Percentiles rank a stretch among this genome's conserved stretches.
phyloP scores from a whole-genome alignment of 2,797 vertebrate species.

The Sebastes iracundus region DNA sequence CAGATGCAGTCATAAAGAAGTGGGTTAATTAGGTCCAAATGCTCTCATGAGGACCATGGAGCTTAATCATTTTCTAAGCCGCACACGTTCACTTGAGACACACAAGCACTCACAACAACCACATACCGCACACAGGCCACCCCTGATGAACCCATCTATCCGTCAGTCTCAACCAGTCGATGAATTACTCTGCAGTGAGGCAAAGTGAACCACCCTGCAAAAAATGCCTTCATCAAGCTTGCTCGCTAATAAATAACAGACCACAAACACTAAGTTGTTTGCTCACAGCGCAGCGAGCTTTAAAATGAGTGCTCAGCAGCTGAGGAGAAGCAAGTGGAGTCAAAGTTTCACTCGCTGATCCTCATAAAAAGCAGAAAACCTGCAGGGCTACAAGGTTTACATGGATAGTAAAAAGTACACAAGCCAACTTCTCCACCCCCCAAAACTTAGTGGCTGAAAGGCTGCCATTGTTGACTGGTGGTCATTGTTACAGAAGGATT shows the following conservation, averaged over 20 bases:
- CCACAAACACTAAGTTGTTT: conserved; percentile 7
- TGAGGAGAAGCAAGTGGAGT: neutral
- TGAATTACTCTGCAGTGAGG: conserved; percentile 20
- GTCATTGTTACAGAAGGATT: conserved; percentile 18
- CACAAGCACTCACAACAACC: neutral
- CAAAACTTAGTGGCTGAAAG: neutral
- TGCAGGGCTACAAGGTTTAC: neutral
- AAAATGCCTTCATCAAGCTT: conserved; percentile 31
- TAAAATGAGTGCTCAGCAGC: conserved; percentile 9
- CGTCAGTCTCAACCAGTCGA: conserved; percentile 32
- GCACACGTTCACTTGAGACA: conserved; percentile 17
- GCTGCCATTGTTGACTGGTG: conserved; percentile 32
- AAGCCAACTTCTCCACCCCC: neutral
- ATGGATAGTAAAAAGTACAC: neutral
- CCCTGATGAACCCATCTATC: conserved; percentile 22
- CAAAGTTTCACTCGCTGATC: neutral
- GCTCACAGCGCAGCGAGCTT: conserved; percentile 1
- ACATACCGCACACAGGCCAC: conserved; percentile 15
- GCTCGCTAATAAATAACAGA: conserved; percentile 43
- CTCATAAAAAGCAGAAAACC: conserved; percentile 4
- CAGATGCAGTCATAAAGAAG: conserved; percentile 31
- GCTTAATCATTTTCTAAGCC: conserved; percentile 44
- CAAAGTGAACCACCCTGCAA: conserved; percentile 28
- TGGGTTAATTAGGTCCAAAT: conserved; percentile 53
- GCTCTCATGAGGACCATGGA: conserved; percentile 38